Percentiles rank a stretch among this genome's conserved stretches.
Conservation (phyloP, 2,797 vertebrate genomes). For the Catamblyrhynchus diadema region DNA sequence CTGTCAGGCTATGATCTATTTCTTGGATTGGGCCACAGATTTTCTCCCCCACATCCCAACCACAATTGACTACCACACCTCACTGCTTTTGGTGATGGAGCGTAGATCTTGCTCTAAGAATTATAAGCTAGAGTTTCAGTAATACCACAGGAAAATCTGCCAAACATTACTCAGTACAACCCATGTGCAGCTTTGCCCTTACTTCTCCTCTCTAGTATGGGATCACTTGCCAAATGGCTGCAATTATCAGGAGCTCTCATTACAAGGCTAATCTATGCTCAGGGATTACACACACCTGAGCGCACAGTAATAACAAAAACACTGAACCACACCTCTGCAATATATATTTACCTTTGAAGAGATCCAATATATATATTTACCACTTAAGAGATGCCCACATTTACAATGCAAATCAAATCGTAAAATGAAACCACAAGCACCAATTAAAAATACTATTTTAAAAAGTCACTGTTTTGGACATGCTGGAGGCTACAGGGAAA, state of each 20-base stretch:
- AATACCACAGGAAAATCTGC: background rate
- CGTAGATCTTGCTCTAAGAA: background rate
- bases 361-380: background rate
- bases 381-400: background rate
- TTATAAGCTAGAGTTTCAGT: background rate
- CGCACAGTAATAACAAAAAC: conserved; percentile 2
- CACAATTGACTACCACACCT: background rate
- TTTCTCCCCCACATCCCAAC: conserved; percentile 2
- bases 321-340: background rate
- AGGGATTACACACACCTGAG: background rate
- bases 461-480: background rate
- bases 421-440: background rate
- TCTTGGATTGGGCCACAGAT: background rate
- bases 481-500: background rate
- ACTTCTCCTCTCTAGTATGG: background rate
- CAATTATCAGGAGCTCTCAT: background rate
- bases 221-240: background rate
- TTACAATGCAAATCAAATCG: background rate
- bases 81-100: background rate
- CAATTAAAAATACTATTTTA: background rate
- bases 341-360: background rate
- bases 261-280: background rate
- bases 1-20: background rate
- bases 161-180: background rate
- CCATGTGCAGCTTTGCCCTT: background rate